Percentiles rank a stretch among this genome's conserved stretches.
Evolutionary conservation across 2,113 vertebrate genomes (phyloP).

Genomic region (Cathartes aura): DNA sequence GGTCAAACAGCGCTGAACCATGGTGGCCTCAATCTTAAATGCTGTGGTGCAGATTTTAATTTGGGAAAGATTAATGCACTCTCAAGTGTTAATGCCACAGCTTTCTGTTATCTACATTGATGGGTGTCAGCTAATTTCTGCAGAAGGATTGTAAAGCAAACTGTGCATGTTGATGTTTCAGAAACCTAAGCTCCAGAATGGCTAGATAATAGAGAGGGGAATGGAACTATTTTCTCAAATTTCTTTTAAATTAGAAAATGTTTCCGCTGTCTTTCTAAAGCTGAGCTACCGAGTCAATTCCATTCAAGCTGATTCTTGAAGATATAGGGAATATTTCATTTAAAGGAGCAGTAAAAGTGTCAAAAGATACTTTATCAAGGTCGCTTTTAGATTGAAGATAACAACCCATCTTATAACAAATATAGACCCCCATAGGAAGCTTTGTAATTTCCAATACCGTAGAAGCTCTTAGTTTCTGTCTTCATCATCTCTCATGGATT

Average conservation of each 20-base stretch:
- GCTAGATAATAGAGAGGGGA: slow-evolving; percentile 73
- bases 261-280: slow-evolving; percentile 67
- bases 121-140: slow-evolving; percentile 90
- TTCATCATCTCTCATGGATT: not conserved
- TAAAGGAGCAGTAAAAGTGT: slow-evolving; percentile 72
- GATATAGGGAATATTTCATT: slow-evolving; percentile 74
- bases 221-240: slow-evolving; percentile 86
- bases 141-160: slow-evolving; percentile 77
- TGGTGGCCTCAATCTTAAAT: slow-evolving; percentile 93
- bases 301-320: slow-evolving; percentile 65
- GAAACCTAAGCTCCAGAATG: slow-evolving; percentile 69
- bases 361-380: slow-evolving; percentile 75
- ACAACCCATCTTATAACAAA: slow-evolving; percentile 52
- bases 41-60: slow-evolving; percentile 93
- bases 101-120: slow-evolving; percentile 87
- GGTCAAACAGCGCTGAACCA: slow-evolving; percentile 88
- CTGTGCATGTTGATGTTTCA: slow-evolving; percentile 76
- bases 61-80: slow-evolving; percentile 98
- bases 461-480: not conserved
- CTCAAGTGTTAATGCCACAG: slow-evolving; percentile 84
- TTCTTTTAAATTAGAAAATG: slow-evolving; percentile 86
- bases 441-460: slow-evolving; percentile 22
- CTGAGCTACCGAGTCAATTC: slow-evolving; percentile 65
- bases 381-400: slow-evolving; percentile 66
- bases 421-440: slow-evolving; percentile 22